Percentiles rank a stretch among this genome's conserved stretches.
Evolutionary conservation across 1,140 invertebrate genomes (phyloP).

Genomic region (Sogatella furcifera): DNA sequence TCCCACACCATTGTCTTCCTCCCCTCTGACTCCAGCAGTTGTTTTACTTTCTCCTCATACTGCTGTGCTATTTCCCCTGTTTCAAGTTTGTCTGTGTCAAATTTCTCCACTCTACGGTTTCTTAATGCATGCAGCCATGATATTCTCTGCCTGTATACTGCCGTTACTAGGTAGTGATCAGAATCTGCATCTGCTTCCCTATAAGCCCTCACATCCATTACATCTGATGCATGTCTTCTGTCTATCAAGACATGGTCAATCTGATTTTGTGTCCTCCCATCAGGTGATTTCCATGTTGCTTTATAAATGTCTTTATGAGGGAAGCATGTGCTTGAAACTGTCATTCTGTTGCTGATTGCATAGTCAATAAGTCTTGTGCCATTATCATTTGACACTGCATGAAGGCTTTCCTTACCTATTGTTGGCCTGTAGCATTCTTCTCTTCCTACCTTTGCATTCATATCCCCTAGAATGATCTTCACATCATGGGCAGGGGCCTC

Average conservation of each 20-base stretch:
- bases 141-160: not conserved
- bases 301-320: not conserved
- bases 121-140: not conserved
- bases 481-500: not conserved
- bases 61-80: not conserved
- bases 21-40: not conserved
- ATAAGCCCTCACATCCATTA: not conserved
- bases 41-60: not conserved
- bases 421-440: not conserved
- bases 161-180: not conserved
- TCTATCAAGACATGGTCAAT: no score
- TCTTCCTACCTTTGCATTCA: not conserved
- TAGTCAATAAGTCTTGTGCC: not conserved
- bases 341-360: not conserved
- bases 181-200: not conserved
- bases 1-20: not conserved
- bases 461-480: not conserved
- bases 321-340: not conserved
- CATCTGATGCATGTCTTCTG: not conserved
- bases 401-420: not conserved
- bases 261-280: no score
- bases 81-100: not conserved
- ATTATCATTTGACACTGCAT: not conserved
- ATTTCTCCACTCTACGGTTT: not conserved
- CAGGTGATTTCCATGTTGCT: not conserved